Percentiles rank a stretch among this genome's conserved stretches.
These are phyloP conservation scores for Andricus grossulariae DNA, from an alignment of 1,140 invertebrate genomes.

Conservation along the genomic window DNA sequence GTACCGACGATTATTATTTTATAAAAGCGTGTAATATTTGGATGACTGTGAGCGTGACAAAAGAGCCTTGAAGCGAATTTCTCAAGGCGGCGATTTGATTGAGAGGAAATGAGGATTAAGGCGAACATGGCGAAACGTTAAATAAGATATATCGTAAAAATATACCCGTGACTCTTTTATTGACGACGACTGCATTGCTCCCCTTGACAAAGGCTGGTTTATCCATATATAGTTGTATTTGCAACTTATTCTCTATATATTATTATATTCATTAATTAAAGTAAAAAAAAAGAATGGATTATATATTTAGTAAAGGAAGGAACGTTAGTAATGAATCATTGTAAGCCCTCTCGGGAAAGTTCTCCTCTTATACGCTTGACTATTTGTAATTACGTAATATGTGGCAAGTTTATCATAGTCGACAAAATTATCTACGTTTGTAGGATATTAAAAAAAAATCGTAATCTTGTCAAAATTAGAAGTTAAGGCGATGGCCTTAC, in stretches of 20 bases:
- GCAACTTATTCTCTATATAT: slow-evolving; percentile 64
- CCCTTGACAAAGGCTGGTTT: slow-evolving; percentile 69
- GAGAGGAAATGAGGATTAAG: slow-evolving; percentile 35
- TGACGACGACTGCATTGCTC: slow-evolving; percentile 66
- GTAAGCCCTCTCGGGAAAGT: not conserved
- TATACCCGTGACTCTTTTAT: slow-evolving; percentile 58
- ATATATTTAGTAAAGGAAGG: slow-evolving; percentile 26
- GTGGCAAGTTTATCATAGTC: too few relatives aligned
- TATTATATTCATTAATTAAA: slow-evolving; percentile 65
- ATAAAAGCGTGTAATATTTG: slow-evolving; percentile 35
- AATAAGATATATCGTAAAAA: slow-evolving; percentile 40
- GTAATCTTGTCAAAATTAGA: too few relatives aligned
- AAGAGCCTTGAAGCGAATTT: slow-evolving; percentile 33
- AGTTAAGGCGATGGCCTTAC: too few relatives aligned
- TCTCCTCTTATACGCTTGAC: not conserved
- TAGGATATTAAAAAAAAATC: too few relatives aligned
- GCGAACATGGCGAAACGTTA: slow-evolving; percentile 23
- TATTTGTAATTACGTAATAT: too few relatives aligned
- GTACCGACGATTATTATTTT: slow-evolving; percentile 17
- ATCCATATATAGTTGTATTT: slow-evolving; percentile 70
- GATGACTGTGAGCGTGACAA: slow-evolving; percentile 41
- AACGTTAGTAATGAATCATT: not conserved
- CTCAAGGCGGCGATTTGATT: slow-evolving; percentile 37
- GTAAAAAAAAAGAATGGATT: slow-evolving; percentile 41
- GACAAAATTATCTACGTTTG: too few relatives aligned